Evolutionary conservation across 2,797 vertebrate genomes (phyloP), one percentile per base, ranked within the genome.

Genomic region (Anabacerthia variegaticeps): DNA sequence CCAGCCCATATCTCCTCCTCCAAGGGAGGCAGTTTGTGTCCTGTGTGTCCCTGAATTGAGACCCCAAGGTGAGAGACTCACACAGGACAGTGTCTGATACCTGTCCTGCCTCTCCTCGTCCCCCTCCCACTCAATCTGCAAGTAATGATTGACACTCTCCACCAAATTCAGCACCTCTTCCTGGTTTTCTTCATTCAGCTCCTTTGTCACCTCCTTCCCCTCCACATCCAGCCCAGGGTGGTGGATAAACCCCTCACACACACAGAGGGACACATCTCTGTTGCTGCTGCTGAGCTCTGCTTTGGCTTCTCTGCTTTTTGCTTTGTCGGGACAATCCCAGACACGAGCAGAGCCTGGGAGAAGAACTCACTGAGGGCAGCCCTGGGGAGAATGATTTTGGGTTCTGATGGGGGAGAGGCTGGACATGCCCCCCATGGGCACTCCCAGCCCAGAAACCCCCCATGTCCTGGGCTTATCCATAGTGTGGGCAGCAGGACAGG

Each of bases 1-100:
- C 19, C 67, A 28, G 8, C 18, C 41, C 10, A 0, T 1, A 0
- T 22, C 16, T n/a, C 34, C 27, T 0, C 0, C 56, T 51, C 36
- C 48, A 48, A 37, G 52, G 27, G 37, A 49, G 67, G 49, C 14
- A 7, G 1, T 73, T 37, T 30, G 54, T 41, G 44, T 11, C 69
- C 58, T 26, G 6, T 32, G 34, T 6, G 39, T 27, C 41, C 66
- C 85, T 32, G 36, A 39, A 5, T 0, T 36, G 56, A 52, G 61
- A 26, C 22, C 69, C 34, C 39, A 43, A 55, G 21, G 28, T 13
- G 68, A 88, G 51, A 9, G 34, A 4, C 11, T 36, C 46, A 22
- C 65, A 17, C 22, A 14, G 14, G 23, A 28, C 37, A 19, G 75
- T 22, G 37, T 12, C 28, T 43, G 56, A 16, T 17, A 9, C 18